Percentiles rank a stretch among this genome's conserved stretches.
These are phyloP conservation scores for Pseudopipra pipra DNA, from an alignment of 2,113 vertebrate genomes.

Conservation along the genomic window DNA sequence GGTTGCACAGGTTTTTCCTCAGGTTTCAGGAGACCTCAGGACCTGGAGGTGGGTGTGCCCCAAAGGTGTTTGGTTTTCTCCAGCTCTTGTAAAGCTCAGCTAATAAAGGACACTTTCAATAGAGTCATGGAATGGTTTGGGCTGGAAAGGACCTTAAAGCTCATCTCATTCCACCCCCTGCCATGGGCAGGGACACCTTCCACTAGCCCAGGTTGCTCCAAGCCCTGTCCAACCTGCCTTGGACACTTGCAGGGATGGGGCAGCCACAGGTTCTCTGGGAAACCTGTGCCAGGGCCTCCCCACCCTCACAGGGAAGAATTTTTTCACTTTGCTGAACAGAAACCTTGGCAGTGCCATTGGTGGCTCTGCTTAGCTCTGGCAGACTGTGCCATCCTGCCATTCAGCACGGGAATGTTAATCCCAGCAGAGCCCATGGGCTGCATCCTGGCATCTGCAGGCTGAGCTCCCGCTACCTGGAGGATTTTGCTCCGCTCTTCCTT, in stretches of 20 bases:
- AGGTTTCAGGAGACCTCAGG: neutral
- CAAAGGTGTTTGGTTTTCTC: neutral
- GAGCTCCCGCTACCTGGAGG: neutral
- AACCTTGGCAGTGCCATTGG: neutral
- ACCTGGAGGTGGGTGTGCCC: neutral
- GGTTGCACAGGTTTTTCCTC: neutral
- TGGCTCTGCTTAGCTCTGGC: neutral
- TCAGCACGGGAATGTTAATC: rapidly evolving
- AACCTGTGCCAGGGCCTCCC: rapidly evolving
- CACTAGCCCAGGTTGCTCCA: neutral
- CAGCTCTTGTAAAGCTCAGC: neutral
- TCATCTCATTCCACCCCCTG: neutral
- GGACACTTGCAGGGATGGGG: neutral
- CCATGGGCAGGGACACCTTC: neutral
- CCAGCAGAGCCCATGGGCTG: neutral
- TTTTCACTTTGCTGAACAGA: neutral
- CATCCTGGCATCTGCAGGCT: neutral
- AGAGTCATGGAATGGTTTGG: neutral
- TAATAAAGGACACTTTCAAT: neutral
- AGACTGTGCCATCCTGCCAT: neutral
- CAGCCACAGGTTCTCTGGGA: neutral
- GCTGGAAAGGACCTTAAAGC: neutral
- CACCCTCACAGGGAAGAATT: neutral
- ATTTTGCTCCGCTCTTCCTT: neutral
- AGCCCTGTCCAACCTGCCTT: rapidly evolving